Base-by-base conservation (phyloP, 2,888 invertebrate genomes). In the Eupithecia tripunctaria region DNA sequence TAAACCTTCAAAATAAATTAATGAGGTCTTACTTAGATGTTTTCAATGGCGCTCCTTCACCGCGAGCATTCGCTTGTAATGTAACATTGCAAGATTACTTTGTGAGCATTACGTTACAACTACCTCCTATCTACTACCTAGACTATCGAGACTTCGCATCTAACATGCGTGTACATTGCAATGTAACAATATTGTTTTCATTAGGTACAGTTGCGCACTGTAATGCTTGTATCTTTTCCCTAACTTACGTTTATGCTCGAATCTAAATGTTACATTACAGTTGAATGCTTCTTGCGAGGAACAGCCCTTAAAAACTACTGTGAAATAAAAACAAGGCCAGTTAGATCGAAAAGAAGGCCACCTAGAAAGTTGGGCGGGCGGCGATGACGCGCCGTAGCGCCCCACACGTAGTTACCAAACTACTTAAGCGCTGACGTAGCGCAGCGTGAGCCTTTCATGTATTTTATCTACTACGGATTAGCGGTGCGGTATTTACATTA, bases 301-400 rank as follows among this genome's bases (percentile, higher is more conserved):
- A 51, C 3, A 21, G 51, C 10, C 10, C 10, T 51, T 21, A 51
- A 51, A 51, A 59, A 38, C n/a, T n/a, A 15, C 38, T 32, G 15
- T 60, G 25, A 25, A 56, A 60, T 25, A 38, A 65, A 71, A 72
- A 60, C 71, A 66, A 68, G 62, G 51, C 56, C 36, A 74, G 32
- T 43, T 14, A 29, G 64, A 65, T 47, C 60, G 60, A 67, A n/a
- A 70, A 71, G 70, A 70, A 75, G 65, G 75, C 43, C 72, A 70
- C 38, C 43, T 15, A 36, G 43, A 27, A 64, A 67, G 32, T 64
- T 68, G 75, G 75, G 75, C 75, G 75, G 75, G 72, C 69, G 71
- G 71, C 38, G 32, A 21, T n/a, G 70, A 25, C 65, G 66, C 32
- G 63, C 36, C n/a, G 21, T 47, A 41, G 67, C 71, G 15, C 47